Evolutionary conservation across 2,113 vertebrate species (phyloP), one percentile per base, ranked within the genome.

Genomic region (Struthio camelus): DNA sequence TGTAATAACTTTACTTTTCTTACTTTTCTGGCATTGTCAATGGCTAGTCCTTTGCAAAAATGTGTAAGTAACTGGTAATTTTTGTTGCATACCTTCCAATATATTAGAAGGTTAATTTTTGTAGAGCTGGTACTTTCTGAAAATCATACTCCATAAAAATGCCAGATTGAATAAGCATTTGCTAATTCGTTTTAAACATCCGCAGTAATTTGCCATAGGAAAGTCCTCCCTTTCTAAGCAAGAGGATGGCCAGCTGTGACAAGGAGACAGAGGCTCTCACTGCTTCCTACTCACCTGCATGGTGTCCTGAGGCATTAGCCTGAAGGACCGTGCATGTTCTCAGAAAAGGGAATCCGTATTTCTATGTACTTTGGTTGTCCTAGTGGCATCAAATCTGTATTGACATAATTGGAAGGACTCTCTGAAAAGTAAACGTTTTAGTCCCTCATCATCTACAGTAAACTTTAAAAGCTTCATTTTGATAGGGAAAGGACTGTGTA

Each of bases 251-350:
- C 34, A 79, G 12, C 15, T 90, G 13, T 50, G 58, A 64, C 69
- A 28, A 65, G 14, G 15, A 56, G 3, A 30, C 23, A 65, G 5
- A 40, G 28, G 36, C 3, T 34, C 10, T 90, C 27, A 53, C 18
- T 1, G 20, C 4, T 46, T 30, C 15, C 11, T 73, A 11, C 34
- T 66, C 2, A 0, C 6, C 46, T 65, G 10, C 5, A 56, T 23
- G 17, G 7, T n/a, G 32, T 51, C 28, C 28, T 83, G n/a, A 90
- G 81, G 38, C 0, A 3, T 16, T 19, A 80, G 11, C 17, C 20
- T 85, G 32, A 69, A 14, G 15, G 22, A 54, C 73, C 38, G 40
- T 36, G 27, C 40, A 8, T 75, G 9, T 59, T 93, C 78, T 78
- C 27, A 54, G 51, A 15, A 62, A 80, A 64, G 4, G 10, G 1